Base-by-base conservation (phyloP, 2,888 invertebrate species). In the Flexamia atlantica region DNA sequence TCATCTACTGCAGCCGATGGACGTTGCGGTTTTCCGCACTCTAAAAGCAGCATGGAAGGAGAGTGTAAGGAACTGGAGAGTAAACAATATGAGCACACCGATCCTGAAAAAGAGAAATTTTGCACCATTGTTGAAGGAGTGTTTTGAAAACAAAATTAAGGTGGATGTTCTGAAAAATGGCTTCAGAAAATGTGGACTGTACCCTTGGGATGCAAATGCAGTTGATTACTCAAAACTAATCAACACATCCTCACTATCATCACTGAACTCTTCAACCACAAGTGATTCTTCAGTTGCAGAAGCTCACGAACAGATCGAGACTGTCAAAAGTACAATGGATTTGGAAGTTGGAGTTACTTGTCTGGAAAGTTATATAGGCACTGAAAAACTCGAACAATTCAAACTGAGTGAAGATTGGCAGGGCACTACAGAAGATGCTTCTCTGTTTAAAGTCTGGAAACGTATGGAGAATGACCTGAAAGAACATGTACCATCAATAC, bases 1-100 rank as follows among this genome's bases (percentile, higher is more conserved):
- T 10, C 87, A 87, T 76, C 32, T 87, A 9, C 60, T 86, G 17
- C 87, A 87, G 74, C 87, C 87, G 23, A 81, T 85, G 76, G 87
- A 87, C 57, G 86, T 87, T 30, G 85, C 86, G n/a, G 84, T 86
- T n/a, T 87, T 87, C 80, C 40, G 82, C 14, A 42, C 85, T 10
- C 76, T 87, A 12, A 87, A 87, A 82, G 74, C 25, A 32, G 83
- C 30, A 10, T 86, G 86, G 86, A 84, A 64, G 57, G 74, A 86
- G 10, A 83, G 76, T 68, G 85, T 86, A 20, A 25, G 72, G 14
- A 23, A 60, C 20, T 50, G 32, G 84, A 42, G 81, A 68, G 23
- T 57, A 25, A 81, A 84, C 20, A 60, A 83, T 50, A 30, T 84
- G 36, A 28, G 40, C 28, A 32, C 32, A 28, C 70, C 20, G 4